These are phyloP conservation scores for Eira barbara DNA, from an alignment of 2,113 vertebrate genomes.

Conservation along the genomic window DNA sequence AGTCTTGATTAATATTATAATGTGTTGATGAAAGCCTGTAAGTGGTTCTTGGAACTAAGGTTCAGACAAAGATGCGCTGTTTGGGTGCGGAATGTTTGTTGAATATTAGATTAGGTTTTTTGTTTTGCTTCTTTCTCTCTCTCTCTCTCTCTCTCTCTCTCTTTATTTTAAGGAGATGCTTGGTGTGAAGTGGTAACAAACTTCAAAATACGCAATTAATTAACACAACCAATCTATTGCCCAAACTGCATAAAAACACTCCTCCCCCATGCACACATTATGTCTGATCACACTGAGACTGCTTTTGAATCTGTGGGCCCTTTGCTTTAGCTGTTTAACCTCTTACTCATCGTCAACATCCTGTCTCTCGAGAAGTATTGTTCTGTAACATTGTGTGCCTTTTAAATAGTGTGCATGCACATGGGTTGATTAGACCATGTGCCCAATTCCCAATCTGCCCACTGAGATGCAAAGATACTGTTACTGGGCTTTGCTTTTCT, in stretches of 20 bases:
- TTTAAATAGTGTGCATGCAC: not conserved
- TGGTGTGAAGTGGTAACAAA: constrained; percentile 24
- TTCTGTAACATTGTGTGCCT: not conserved
- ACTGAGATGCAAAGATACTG: constrained; percentile 39
- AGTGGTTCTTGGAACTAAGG: constrained; percentile 84
- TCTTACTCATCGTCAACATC: not conserved
- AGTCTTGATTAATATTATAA: constrained; percentile 90
- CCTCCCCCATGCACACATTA: not conserved
- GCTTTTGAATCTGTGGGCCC: not conserved
- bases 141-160: not conserved
- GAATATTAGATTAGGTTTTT: constrained; percentile 81
- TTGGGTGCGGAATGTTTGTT: constrained; percentile 82
- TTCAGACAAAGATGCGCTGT: constrained; percentile 82
- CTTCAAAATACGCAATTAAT: constrained; percentile 71
- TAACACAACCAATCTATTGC: constrained; percentile 50
- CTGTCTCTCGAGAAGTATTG: not conserved
- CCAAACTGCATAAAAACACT: not conserved
- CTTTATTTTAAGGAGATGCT: constrained; percentile 33
- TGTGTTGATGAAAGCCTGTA: constrained; percentile 86
- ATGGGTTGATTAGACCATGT: not conserved
- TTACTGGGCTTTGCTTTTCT: constrained; percentile 2
- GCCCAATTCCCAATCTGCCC: constrained; percentile 12
- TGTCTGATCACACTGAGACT: not conserved
- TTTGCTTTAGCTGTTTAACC: not conserved
- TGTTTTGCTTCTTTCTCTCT: constrained; percentile 38